These are phyloP conservation scores for Haliclystus octoradiatus DNA, from an alignment of 30 jellyfish, hydroid and myxozoan species.

Conservation along the genomic window DNA sequence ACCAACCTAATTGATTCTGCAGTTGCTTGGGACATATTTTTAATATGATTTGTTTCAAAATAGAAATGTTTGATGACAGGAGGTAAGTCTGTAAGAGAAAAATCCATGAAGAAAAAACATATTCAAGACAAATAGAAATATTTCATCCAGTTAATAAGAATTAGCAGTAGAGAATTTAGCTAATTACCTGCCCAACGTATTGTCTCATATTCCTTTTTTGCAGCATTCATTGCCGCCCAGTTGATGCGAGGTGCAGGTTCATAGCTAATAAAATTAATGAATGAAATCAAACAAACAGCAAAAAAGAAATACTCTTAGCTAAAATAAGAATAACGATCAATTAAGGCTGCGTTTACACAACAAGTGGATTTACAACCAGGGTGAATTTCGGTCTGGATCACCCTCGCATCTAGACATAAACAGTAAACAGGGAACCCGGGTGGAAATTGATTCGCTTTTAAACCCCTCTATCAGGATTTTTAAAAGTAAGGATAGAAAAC, in stretches of 20 bases:
- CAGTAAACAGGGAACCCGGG: too few species aligned
- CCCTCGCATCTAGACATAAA: too few species aligned
- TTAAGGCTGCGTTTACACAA: neutral
- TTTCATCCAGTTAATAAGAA: neutral
- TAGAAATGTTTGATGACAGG: slow-evolving; percentile 58
- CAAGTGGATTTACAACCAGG: neutral
- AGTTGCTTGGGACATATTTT: slow-evolving; percentile 32
- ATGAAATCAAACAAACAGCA: too few species aligned
- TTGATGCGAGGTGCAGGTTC: slow-evolving; percentile 13
- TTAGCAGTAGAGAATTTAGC: neutral
- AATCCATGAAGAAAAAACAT: neutral
- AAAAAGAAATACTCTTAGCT: too few species aligned
- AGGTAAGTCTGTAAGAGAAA: slow-evolving; percentile 40
- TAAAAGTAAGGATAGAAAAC: too few species aligned
- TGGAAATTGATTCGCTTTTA: too few species aligned
- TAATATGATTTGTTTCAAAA: slow-evolving; percentile 34
- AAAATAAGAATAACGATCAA: neutral
- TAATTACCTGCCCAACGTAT: slow-evolving; percentile 42
- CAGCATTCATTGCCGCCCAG: slow-evolving; percentile 27
- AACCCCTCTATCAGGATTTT: too few species aligned
- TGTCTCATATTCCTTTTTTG: slow-evolving; percentile 32
- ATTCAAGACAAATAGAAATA: neutral
- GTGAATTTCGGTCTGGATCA: too few species aligned
- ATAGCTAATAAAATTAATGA: neutral
- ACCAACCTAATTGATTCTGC: slow-evolving; percentile 71